A percentile compares a stretch with the other conserved stretches of the same genome.
Conservation (phyloP, 1,140 invertebrate species). For the Bathynomus jamesi region DNA sequence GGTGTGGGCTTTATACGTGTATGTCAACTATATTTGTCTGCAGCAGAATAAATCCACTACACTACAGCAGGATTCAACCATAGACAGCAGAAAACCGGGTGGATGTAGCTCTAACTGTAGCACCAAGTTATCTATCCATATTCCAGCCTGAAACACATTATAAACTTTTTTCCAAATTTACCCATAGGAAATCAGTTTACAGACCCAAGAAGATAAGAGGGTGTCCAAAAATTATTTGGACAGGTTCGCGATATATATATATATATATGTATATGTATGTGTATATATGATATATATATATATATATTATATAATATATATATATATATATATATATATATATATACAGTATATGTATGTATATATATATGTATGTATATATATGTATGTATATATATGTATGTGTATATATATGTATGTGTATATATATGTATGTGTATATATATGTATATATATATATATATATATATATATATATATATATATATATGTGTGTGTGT, state of each 20-base stretch:
- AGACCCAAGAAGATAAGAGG: background rate
- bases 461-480: background rate
- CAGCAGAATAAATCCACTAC: too few relatives aligned
- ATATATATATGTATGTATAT: constrained; percentile 9
- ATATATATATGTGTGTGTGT: background rate
- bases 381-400: constrained; percentile 4
- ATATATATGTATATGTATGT: constrained; percentile 4
- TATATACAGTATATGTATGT: constrained; percentile 4
- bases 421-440: background rate
- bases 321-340: constrained; percentile 6
- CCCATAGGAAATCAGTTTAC: too few relatives aligned
- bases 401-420: background rate
- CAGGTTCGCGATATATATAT: background rate
- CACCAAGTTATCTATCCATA: background rate
- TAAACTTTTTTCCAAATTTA: too few relatives aligned
- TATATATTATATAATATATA: constrained; percentile 3
- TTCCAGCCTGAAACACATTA: background rate
- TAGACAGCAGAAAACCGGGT: too few relatives aligned
- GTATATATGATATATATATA: constrained; percentile 4
- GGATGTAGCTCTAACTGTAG: too few relatives aligned
- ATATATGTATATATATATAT: constrained; percentile 4
- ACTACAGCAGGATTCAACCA: too few relatives aligned
- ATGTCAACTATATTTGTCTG: too few relatives aligned
- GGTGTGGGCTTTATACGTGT: too few relatives aligned
- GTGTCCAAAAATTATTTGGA: background rate